Evolutionary conservation across 2,797 vertebrate species (phyloP), one percentile per base, ranked within the genome.

Genomic region (Coracias cyanogaster): DNA sequence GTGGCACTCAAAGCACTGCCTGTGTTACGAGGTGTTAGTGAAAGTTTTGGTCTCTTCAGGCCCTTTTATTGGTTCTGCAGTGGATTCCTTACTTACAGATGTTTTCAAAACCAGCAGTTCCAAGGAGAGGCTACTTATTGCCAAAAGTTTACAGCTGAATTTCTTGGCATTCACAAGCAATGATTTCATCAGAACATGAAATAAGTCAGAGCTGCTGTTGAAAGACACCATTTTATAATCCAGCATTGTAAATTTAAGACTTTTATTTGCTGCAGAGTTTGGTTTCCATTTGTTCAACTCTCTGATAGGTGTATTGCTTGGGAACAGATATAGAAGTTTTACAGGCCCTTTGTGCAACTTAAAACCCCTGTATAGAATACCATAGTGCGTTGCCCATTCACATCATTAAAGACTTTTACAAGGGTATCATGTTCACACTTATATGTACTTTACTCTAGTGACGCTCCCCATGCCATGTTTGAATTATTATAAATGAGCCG

Each of bases 81-180:
- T 87, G 86, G 86, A 97, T 96, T 95, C 96, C 91, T 94, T 89
- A 48, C 92, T 94, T 91, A 91, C 94, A 97, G 94, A 97, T 97
- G 96, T 97, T 97, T 97, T 92, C 89, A 90, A 96, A 97, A 73
- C 65, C 89, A 71, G 41, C 74, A 58, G 67, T 95, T 94, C 92
- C 95, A 96, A 86, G 89, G 85, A 93, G 17, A 94, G 28, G 31
- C 66, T 82, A 94, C 89, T 92, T 90, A 93, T 91, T 96, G 97
- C 97, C 97, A 97, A 96, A 96, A 86, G 67, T 94, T 96, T 97
- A 91, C 95, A 97, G 96, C 96, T 96, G 95, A 97, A 96, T 96
- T 97, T 97, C 91, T 97, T 97, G 96, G 96, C 96, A 90, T 94
- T 91, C 2, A 0, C 37, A 74, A 90, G 84, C 88, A 89, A 89